Evolutionary conservation across 2,113 vertebrate genomes (phyloP).

Genomic region (Aix galericulata): DNA sequence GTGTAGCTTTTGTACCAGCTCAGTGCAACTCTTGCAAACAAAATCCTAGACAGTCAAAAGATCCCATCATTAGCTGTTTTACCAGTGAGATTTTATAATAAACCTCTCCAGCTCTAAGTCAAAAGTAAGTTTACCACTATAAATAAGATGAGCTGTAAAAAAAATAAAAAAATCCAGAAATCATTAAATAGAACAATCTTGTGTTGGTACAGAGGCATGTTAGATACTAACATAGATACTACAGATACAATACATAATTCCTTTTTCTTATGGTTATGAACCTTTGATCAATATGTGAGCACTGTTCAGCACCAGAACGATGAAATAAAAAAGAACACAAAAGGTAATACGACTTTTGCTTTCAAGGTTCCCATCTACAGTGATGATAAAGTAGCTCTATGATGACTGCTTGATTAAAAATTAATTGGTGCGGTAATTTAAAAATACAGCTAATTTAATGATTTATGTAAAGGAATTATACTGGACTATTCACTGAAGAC

Average conservation of each 20-base stretch:
- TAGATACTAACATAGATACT: neutral
- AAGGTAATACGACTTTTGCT: neutral
- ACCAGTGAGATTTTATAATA: neutral
- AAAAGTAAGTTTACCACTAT: neutral
- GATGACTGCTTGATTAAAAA: slow-evolving; percentile 23
- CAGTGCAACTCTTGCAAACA: neutral
- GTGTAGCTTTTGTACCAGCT: neutral
- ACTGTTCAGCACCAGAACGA: neutral
- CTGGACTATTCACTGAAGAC: neutral
- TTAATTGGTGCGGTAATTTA: slow-evolving; percentile 19
- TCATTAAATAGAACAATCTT: neutral
- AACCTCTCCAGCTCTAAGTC: neutral
- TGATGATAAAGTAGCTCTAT: neutral
- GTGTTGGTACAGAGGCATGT: neutral
- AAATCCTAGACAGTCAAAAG: neutral
- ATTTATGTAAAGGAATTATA: neutral
- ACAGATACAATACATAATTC: neutral
- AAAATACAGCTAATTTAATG: slow-evolving; percentile 18
- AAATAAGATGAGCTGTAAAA: neutral
- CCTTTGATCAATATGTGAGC: neutral
- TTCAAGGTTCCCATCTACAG: neutral
- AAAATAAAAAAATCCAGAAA: neutral
- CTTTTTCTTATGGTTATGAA: neutral
- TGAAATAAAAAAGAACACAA: neutral
- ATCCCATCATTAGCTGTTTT: neutral